Base-by-base conservation (phyloP, 1,140 invertebrate species). In the Sarcophaga bullata region DNA sequence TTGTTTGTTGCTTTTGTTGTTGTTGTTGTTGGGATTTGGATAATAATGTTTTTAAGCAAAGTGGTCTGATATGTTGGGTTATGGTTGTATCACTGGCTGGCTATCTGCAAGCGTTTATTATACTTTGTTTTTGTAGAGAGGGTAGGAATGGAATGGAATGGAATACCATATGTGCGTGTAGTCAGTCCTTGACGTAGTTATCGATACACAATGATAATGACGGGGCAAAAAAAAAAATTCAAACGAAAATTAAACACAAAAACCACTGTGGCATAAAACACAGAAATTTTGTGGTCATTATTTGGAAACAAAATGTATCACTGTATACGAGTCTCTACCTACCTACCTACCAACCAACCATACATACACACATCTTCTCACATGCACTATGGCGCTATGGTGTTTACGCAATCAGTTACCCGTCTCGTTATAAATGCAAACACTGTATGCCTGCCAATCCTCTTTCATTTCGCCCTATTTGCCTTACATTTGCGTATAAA, bases 211-310 rank as follows among this genome's bases (percentile, higher is more conserved):
- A 58, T 58, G 54, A n/a, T 58, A 58, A 58, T 37, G n/a, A 58
- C 13, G 54, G 54, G 54, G n/a, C 6, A 58, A 58, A 62, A 68
- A 68, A 68, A 68, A 68, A 8, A 19, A 19, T 17, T n/a, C 6
- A 58, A 58, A 58, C 13, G 11, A 58, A 13, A 58, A 58, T 58
- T 58, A 58, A 58, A 58, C 54, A 58, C 25, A 58, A n/a, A 68
- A 68, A 68, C 62, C 62, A 68, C 62, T 68, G 6, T 68, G 62
- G 62, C 62, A 68, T 68, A 68, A n/a, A 68, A 68, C 62, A 68
- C 62, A 68, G 62, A 68, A 68, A 68, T 68, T 68, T 68, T 68
- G 62, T 68, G 62, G n/a, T 68, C 17, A 19, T 37, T 37, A 68
- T 19, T 17, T 68, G n/a, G n/a, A 19, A 68, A 19, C 5, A n/a